Percentiles rank a stretch among this genome's conserved stretches.
Conservation (phyloP, 1,140 invertebrate genomes). For the Hydropsyche tenuis region DNA sequence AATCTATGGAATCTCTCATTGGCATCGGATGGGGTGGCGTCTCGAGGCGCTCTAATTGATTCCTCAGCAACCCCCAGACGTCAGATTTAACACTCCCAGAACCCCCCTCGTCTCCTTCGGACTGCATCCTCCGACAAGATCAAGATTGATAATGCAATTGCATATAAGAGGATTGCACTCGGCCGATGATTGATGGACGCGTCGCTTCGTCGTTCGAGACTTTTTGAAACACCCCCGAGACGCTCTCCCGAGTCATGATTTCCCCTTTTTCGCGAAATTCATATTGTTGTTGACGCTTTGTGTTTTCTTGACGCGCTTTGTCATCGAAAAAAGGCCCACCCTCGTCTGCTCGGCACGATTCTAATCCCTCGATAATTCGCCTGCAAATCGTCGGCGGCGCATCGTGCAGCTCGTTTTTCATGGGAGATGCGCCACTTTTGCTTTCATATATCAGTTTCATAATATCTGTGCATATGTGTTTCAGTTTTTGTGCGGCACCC, state of each 20-base stretch:
- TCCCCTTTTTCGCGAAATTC: conserved; percentile 14
- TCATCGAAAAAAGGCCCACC: not conserved
- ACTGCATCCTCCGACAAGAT: conserved; percentile 23
- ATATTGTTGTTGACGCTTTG: conserved; percentile 19
- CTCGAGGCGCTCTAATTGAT: conserved; percentile 29
- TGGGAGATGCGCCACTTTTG: too few species aligned
- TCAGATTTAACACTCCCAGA: conserved; percentile 10
- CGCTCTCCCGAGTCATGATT: not conserved
- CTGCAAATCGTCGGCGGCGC: not conserved
- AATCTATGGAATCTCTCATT: conserved; percentile 36
- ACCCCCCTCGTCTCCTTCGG: not conserved
- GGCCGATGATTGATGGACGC: conserved; percentile 25
- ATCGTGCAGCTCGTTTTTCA: too few species aligned
- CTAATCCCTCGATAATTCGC: conserved; percentile 15
- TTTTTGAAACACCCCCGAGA: too few species aligned
- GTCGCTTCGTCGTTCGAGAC: not conserved
- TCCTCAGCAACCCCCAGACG: conserved; percentile 14
- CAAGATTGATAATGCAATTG: conserved; percentile 41
- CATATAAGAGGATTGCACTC: conserved; percentile 36
- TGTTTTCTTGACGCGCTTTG: conserved; percentile 13
- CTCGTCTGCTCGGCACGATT: not conserved
- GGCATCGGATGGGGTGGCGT: not conserved
- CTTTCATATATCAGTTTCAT: too few species aligned
- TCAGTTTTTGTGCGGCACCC: too few species aligned
- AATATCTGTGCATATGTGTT: too few species aligned